Evolutionary conservation across 2,797 vertebrate species (phyloP), one percentile per base, ranked within the genome.

Genomic region (Eurystomus glaucurus): DNA sequence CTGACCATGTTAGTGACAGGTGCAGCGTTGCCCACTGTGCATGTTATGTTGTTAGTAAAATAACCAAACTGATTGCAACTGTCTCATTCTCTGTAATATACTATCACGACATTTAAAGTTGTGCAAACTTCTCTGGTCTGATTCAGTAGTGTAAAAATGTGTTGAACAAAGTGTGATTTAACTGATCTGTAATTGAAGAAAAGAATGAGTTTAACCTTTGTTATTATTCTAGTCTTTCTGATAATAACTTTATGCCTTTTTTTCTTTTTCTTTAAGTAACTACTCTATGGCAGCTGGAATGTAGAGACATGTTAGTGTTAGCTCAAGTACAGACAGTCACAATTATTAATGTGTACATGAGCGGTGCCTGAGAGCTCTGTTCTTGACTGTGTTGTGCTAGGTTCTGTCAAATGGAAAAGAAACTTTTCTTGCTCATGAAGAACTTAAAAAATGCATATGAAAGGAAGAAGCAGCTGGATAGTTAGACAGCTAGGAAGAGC

Each of bases 251-350:
- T 33, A 41, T 20, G 13, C 5, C 25, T 57, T 82, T 2, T 11
- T 14, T 21, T 7, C 17, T 28, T 70, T n/a, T 29, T n/a, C 46
- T 65, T 23, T 0, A 39, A 62, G n/a, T 5, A 70, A 28, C 10
- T 77, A 16, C 39, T 66, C 2, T 39, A 18, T 2, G 4, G 35
- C 8, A 61, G 18, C 45, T 88, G 61, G 31, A 81, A 17, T 22
- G 43, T 26, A 68, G 58, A 65, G 35, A 22, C 37, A 65, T 75
- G 94, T 90, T 68, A 88, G 29, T 68, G 50, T 31, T 81, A 78
- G 50, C 39, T 92, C 14, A 88, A 78, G 70, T 92, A 92, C 54
- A 87, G 87, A 88, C 92, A 79, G 85, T 76, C 80, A 62, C 51
- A 48, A 2, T 92, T 84, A 65, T 87, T 90, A 65, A 41, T 22